Evolutionary conservation across 2,888 invertebrate species (phyloP), one percentile per base, ranked within the genome.

Genomic region (Tetrapedia diversipes): DNA sequence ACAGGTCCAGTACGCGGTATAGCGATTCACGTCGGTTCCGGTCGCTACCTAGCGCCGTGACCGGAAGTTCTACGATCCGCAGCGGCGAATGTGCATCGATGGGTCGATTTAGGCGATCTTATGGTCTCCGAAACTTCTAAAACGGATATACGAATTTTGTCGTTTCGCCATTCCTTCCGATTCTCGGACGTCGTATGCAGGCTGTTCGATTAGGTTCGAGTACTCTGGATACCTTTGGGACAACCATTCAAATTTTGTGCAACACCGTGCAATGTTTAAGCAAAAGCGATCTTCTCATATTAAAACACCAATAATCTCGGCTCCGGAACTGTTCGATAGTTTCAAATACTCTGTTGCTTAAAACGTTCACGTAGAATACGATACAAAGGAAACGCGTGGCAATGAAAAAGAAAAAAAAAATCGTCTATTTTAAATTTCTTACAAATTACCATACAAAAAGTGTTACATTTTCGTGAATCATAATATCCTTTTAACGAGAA

Each of bases 1-100:
- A 78, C 78, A 67, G 70, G 54, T 78, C 67, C 59, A 76, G 66
- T 47, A 66, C 56, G 61, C 70, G 57, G 43, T 61, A 65, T 61
- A 69, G 57, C 54, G 47, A 76, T 61, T 45, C 37, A 37, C 63
- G 24, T 56, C 27, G 29, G n/a, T 54, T 43, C n/a, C 43, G 51
- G 41, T 19, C 73, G 61, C 29, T 59, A n/a, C 37, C 53, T 47
- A 54, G 24, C 22, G 24, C 16, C 43, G 51, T 41, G 66, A 56
- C 65, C 72, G 47, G 41, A 56, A 47, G 47, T 69, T 69, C 24
- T 54, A 37, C 7, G 22, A 22, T 41, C 39, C 24, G 56, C 70
- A 73, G 47, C 47, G 61, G 54, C 70, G 73, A 73, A 73, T 47
- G 61, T 43, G 53, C 27, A 54, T 34, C 37, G 51, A 16, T 19